These are phyloP conservation scores for Tridacna crocea DNA, from an alignment of 2,888 invertebrate species.

Conservation along the genomic window DNA sequence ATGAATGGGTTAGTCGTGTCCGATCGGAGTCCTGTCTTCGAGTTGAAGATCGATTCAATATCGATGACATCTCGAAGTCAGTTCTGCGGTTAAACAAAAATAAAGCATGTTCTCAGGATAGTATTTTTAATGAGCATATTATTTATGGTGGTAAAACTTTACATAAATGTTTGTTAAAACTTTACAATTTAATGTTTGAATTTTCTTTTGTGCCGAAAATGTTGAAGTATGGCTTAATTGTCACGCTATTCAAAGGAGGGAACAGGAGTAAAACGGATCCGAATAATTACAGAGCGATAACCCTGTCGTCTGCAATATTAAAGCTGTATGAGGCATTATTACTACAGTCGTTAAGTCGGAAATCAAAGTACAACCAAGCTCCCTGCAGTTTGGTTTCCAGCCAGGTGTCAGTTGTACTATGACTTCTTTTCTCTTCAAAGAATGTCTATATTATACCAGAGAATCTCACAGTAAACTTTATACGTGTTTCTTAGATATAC, in stretches of 20 bases:
- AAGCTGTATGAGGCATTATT: constrained; percentile 21
- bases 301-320: constrained; percentile 17
- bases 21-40: too few relatives aligned
- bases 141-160: constrained; percentile 1
- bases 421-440: constrained; percentile 11
- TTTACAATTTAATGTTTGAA: constrained; percentile 6
- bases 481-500: constrained; percentile 7
- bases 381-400: constrained; percentile 15
- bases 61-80: too few relatives aligned
- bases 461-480: constrained; percentile 14
- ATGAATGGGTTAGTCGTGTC: too few relatives aligned
- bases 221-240: constrained; percentile 16
- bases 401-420: constrained; percentile 12
- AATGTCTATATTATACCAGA: constrained; percentile 13
- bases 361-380: neutral
- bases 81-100: too few relatives aligned
- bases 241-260: constrained; percentile 19
- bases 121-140: constrained; percentile 12
- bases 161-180: neutral
- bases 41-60: too few relatives aligned
- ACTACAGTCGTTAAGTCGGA: neutral
- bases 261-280: constrained; percentile 16
- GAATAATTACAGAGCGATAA: constrained; percentile 27
- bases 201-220: neutral
- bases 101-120: neutral